Evolutionary conservation across 2,797 vertebrate genomes (phyloP).

Genomic region (Streptopelia turtur): DNA sequence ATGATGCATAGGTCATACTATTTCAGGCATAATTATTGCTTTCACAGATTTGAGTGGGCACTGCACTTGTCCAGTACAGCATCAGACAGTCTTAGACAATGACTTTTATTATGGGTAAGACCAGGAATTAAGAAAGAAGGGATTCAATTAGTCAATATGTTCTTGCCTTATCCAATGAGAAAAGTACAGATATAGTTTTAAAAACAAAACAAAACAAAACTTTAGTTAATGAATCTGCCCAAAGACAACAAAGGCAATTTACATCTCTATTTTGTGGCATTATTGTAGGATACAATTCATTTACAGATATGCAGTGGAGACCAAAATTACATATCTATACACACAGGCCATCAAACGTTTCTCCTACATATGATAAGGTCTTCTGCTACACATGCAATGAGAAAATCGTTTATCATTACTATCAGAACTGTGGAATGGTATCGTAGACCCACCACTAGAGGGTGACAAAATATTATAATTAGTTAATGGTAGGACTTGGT

Average conservation of each 20-base stretch:
- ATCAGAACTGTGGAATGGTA: not conserved
- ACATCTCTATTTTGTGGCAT: not conserved
- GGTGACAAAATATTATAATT: slow-evolving; percentile 55
- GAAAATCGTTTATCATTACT: not conserved
- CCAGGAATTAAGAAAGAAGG: not conserved
- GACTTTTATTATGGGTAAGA: not conserved
- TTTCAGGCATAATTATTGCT: not conserved
- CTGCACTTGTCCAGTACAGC: not conserved
- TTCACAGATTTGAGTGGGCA: not conserved
- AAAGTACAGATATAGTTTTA: not conserved
- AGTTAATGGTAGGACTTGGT: not conserved
- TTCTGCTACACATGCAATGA: not conserved
- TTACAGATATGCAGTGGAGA: not conserved
- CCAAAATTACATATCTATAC: not conserved
- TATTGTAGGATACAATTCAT: not conserved
- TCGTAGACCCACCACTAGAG: slow-evolving; percentile 43
- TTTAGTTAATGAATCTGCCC: not conserved
- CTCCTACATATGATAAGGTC: not conserved
- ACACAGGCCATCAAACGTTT: not conserved
- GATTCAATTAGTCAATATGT: not conserved
- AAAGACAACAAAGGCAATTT: not conserved
- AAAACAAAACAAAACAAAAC: no score
- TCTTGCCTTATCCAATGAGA: not conserved
- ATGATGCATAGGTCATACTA: not conserved
- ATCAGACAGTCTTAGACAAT: not conserved